Conservation (phyloP, 2,797 vertebrate species). For the Darevskia mixta region DNA sequence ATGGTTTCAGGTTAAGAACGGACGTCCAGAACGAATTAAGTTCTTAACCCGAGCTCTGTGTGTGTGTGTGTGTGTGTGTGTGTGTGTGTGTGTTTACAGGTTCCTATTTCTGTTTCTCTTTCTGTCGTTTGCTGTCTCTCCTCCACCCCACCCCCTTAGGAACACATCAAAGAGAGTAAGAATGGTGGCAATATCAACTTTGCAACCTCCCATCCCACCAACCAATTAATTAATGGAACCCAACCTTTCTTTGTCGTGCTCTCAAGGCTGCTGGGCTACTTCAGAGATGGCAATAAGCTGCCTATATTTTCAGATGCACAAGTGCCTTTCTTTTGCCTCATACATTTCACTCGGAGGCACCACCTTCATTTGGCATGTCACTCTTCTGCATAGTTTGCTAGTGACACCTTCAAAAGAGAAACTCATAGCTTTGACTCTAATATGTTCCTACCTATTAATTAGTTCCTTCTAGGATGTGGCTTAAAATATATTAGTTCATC, state of each 20-base stretch:
- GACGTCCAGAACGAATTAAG: too few species aligned
- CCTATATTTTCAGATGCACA: conserved; percentile 17
- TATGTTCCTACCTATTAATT: conserved; percentile 35
- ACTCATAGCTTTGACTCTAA: conserved; percentile 14
- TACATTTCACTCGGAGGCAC: conserved; percentile 40
- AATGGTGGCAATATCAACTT: too few species aligned
- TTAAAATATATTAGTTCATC: conserved; percentile 44
- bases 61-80: too few species aligned
- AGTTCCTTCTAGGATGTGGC: conserved; percentile 11
- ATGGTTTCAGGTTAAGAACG: too few species aligned
- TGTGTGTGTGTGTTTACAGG: too few species aligned
- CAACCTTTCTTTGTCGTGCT: not conserved
- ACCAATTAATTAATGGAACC: not conserved
- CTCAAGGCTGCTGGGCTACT: not conserved
- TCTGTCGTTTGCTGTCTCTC: too few species aligned
- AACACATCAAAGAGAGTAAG: too few species aligned
- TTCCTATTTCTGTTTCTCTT: too few species aligned
- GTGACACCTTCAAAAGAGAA: conserved; percentile 42
- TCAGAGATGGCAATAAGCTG: not conserved
- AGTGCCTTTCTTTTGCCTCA: conserved; percentile 33
- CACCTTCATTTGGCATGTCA: conserved; percentile 64
- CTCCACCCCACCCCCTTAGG: too few species aligned
- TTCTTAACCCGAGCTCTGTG: too few species aligned
- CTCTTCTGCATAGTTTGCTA: conserved; percentile 70
- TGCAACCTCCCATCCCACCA: too few species aligned